These are phyloP conservation scores for Alexandromys fortis DNA, from an alignment of 2,113 vertebrate genomes.

Conservation along the genomic window DNA sequence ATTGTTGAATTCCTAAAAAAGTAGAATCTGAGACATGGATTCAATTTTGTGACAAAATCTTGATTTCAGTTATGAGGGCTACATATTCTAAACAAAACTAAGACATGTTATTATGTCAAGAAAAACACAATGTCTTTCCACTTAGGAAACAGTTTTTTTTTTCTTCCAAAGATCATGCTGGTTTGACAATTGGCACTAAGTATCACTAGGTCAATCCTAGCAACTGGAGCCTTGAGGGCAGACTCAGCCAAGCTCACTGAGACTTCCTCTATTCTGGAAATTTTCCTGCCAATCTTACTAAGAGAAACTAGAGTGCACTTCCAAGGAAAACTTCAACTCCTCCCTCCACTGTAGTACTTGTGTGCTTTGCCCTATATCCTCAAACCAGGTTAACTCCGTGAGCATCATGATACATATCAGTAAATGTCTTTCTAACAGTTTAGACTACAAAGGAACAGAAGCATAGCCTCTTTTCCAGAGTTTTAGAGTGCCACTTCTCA, in stretches of 20 bases:
- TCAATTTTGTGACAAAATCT: background rate
- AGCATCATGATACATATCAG: background rate
- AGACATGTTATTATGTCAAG: background rate
- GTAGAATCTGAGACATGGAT: background rate
- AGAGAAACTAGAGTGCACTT: background rate
- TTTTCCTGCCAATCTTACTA: background rate
- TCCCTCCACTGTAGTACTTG: background rate
- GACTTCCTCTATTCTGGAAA: background rate
- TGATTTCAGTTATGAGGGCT: background rate
- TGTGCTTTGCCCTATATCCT: background rate
- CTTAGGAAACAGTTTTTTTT: background rate
- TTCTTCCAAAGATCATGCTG: background rate
- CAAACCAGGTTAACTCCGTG: background rate
- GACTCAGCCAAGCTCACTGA: background rate
- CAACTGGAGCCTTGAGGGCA: background rate
- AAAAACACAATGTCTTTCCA: background rate
- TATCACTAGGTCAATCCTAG: accelerated
- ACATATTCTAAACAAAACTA: background rate
- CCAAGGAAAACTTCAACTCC: background rate
- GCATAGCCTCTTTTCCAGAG: background rate
- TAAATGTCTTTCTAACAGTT: background rate
- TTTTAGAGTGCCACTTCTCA: slow-evolving; percentile 16
- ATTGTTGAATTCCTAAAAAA: background rate
- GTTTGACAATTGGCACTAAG: background rate
- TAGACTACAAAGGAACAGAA: background rate